Base-by-base conservation (phyloP, 2,888 invertebrate species). In the Acleris holmiana region DNA sequence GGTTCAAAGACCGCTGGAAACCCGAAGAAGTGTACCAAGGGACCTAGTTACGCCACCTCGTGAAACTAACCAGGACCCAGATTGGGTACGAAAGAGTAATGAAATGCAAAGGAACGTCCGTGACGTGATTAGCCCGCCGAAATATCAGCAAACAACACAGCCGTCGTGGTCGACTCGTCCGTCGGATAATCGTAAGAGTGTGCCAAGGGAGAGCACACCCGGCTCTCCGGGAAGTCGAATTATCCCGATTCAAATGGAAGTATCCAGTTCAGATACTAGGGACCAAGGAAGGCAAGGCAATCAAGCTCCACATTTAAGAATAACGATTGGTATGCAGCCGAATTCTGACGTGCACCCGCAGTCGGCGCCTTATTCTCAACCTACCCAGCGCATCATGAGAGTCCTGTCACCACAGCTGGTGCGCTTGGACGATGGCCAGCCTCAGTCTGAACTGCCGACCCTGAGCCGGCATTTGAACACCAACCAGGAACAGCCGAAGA, bases 201-300 rank as follows among this genome's bases (percentile, higher is more conserved):
- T 93, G 69, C 88, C 93, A 7, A 81, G 86, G 69, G 91, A 92
- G 49, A 83, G 73, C 50, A 77, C 69, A 13, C 79, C 83, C 2
- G 79, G 71, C 58, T 79, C 82, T 66, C 78, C 79, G 25, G 90
- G 93, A 55, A 84, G 88, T 61, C 93, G 94, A 69, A 89, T 95
- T 56, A 94, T 96, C 74, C 96, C 96, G 0, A 94, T 96, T 67
- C 94, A 95, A 77, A 92, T 96, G 78, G 96, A 96, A 78, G 94
- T 88, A 0, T 82, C 86, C 0, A 84, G 80, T 60, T 84, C 84
- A 15, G 90, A 92, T 29, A 76, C 84, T 0, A 82, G 82, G 68
- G 83, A 88, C 68, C 78, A 84, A 47, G 71, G 74, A n/a, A 79
- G 80, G 59, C 80, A 82, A 66, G 80, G 79, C 19, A 77, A 82